These are phyloP conservation scores for Tamias sibiricus DNA, from an alignment of 2,113 vertebrate genomes.

Conservation along the genomic window DNA sequence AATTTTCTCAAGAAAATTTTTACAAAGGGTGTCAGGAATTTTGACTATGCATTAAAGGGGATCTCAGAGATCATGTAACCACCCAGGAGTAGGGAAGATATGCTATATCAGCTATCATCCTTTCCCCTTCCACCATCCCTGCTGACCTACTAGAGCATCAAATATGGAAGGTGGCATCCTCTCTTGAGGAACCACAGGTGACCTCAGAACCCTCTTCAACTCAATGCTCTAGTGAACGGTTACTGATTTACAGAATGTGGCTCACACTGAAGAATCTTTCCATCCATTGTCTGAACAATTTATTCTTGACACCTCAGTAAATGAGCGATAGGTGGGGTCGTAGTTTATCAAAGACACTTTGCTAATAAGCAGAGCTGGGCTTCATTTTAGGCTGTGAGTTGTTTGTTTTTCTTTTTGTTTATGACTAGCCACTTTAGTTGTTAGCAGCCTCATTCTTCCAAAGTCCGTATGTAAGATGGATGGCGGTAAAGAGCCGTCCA, in stretches of 20 bases:
- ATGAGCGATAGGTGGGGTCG: neutral
- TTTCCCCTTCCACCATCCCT: neutral
- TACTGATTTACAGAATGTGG: neutral
- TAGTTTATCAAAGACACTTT: neutral
- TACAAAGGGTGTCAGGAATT: neutral
- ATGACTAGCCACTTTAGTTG: neutral
- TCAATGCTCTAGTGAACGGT: neutral
- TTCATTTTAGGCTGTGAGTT: neutral
- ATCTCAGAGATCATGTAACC: neutral
- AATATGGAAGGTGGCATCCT: neutral
- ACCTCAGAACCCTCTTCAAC: neutral
- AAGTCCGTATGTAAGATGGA: neutral
- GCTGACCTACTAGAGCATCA: neutral
- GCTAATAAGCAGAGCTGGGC: neutral
- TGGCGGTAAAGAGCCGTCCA: neutral
- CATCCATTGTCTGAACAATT: neutral
- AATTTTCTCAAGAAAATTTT: neutral
- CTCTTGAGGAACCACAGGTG: neutral
- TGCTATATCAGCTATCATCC: neutral
- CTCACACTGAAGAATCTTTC: neutral
- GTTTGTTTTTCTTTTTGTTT: neutral
- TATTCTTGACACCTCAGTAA: neutral
- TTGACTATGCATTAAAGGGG: neutral
- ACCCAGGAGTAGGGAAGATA: neutral
- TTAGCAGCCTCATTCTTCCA: neutral